phyloP scores from a whole-genome alignment of 2,888 invertebrate genomes.

The Drosophila crucigera region DNA sequence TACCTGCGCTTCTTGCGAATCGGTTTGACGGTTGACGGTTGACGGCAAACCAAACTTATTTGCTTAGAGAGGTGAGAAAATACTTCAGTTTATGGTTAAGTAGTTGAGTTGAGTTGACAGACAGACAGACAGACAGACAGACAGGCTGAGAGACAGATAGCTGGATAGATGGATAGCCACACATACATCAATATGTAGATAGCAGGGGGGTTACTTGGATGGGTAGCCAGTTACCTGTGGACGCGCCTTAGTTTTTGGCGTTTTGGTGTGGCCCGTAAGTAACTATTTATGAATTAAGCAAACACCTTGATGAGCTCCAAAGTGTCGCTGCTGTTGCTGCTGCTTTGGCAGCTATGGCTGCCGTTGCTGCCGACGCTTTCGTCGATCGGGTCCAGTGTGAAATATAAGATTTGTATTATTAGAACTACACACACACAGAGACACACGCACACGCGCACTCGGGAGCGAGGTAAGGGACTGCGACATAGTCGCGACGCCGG shows the following conservation, averaged over 20 bases:
- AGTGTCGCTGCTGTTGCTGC: slow-evolving; percentile 24
- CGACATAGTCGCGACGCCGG: slow-evolving; percentile 3
- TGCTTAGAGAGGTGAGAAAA: slow-evolving; percentile 71
- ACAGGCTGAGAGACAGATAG: slow-evolving; percentile 9
- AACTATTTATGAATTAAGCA: slow-evolving; percentile 81
- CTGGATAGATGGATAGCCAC: slow-evolving; percentile 8
- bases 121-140: slow-evolving; percentile 14
- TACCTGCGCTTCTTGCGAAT: slow-evolving; percentile 78
- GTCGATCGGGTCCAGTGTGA: slow-evolving; percentile 29
- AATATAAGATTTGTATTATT: slow-evolving; percentile 56
- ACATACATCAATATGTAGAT: slow-evolving; percentile 9
- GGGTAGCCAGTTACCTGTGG: slow-evolving; percentile 34
- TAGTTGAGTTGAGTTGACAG: slow-evolving; percentile 72
- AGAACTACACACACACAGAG: slow-evolving; percentile 60
- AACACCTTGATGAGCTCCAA: slow-evolving; percentile 56
- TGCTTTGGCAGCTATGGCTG: background rate
- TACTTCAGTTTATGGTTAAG: slow-evolving; percentile 74
- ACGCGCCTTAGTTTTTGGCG: slow-evolving; percentile 64
- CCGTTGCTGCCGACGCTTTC: slow-evolving; percentile 6
- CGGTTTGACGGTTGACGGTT: slow-evolving; percentile 43
- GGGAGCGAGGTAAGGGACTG: background rate
- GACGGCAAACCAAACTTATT: slow-evolving; percentile 44
- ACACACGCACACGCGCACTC: background rate
- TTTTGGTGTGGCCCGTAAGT: slow-evolving; percentile 65
- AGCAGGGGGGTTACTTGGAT: background rate